phyloP scores from a whole-genome alignment of 2,113 vertebrate genomes.

The Phalacrocorax carbo region DNA sequence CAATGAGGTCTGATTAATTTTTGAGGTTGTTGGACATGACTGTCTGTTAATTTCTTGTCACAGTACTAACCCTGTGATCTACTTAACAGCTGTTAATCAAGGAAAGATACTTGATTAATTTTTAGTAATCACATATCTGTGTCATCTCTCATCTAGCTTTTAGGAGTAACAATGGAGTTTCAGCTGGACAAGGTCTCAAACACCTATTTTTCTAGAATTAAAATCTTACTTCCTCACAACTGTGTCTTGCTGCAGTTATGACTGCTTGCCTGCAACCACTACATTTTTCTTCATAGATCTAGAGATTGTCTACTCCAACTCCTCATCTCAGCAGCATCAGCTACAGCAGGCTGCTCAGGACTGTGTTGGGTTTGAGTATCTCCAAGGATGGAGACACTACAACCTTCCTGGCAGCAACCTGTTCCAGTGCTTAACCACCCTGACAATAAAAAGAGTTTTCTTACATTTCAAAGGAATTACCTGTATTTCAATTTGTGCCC shows the following conservation, averaged over 20 bases:
- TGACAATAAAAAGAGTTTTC: not conserved
- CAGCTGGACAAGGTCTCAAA: not conserved
- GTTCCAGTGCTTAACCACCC: not conserved
- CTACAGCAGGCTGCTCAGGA: not conserved
- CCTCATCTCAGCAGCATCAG: not conserved
- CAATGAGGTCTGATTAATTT: not conserved
- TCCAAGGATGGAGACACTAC: not conserved
- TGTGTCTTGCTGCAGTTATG: not conserved
- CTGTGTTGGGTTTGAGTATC: not conserved
- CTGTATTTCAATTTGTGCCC: not conserved
- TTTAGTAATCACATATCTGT: not conserved
- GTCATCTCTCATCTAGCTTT: not conserved
- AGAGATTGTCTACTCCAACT: not conserved
- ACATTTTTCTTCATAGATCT: not conserved
- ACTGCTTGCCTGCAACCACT: not conserved
- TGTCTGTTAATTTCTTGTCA: not conserved
- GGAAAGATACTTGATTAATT: not conserved
- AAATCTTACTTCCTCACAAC: not conserved
- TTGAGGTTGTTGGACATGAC: not conserved
- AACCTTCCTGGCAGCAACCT: not conserved
- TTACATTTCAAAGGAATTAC: not conserved
- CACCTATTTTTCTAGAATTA: not conserved
- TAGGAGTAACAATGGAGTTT: fast-evolving
- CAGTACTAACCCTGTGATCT: not conserved
- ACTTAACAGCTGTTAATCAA: not conserved